phyloP scores from a whole-genome alignment of 2,888 invertebrate species.

The Metalampra italica region DNA sequence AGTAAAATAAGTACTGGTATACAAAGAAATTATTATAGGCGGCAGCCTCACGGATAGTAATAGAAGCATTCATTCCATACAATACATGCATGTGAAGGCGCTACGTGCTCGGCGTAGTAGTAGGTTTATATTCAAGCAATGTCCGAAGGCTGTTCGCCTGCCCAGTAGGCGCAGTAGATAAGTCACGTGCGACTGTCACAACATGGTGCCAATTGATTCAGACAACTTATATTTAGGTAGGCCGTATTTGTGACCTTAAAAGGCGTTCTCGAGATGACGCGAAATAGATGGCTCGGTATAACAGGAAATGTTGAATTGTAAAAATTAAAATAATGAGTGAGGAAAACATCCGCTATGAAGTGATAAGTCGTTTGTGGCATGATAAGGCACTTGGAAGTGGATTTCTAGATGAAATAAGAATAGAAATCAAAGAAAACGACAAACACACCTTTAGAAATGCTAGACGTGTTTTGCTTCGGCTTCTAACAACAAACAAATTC shows the following conservation, averaged over 20 bases:
- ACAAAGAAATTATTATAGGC: too few species aligned
- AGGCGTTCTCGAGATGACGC: not conserved
- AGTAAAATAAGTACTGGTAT: too few species aligned
- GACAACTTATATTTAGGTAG: not conserved
- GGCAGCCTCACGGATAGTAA: not conserved
- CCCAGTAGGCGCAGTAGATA: slow-evolving; percentile 12
- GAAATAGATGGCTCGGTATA: not conserved
- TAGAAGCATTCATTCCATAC: not conserved
- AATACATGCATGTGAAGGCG: slow-evolving; percentile 5
- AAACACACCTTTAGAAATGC: too few species aligned
- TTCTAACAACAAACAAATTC: not conserved
- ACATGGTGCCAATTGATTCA: slow-evolving; percentile 14
- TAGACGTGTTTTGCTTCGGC: too few species aligned
- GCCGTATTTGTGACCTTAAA: not conserved
- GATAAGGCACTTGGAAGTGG: too few species aligned
- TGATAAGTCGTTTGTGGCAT: too few species aligned
- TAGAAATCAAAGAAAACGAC: too few species aligned
- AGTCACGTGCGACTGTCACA: slow-evolving; percentile 23
- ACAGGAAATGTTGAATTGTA: not conserved
- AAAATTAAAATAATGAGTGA: too few species aligned
- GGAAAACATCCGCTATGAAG: too few species aligned
- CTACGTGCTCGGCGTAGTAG: slow-evolving; percentile 13
- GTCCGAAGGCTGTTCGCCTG: slow-evolving; percentile 14
- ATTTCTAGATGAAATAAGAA: too few species aligned
- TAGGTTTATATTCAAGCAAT: not conserved